Base-by-base conservation (phyloP, 1,140 invertebrate genomes). In the Megalopta genalis region DNA sequence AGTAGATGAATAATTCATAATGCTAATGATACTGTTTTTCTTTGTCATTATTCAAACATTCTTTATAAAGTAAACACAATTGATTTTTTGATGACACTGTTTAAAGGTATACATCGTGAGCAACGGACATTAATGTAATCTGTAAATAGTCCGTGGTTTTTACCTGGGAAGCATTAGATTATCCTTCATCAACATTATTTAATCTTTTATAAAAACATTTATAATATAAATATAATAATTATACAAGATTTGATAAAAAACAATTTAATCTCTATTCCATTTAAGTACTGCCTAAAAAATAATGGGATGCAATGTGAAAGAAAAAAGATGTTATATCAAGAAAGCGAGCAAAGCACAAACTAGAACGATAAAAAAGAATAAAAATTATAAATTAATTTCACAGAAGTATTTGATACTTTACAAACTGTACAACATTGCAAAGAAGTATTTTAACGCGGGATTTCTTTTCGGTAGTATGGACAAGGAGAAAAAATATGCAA, bases 371-470 rank as follows among this genome's bases (percentile, higher is more conserved):
- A 60, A 27, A 46, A 59, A n/a, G n/a, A n/a, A 66, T 27, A 16
- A 27, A 71, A 21, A 2, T 42, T 3, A 23, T 25, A 75, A 1
- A 7, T 75, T 72, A 68, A 83, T 68, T 60, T 54, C 49, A 59
- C 16, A 59, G 32, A 70, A 39, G 25, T 23, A 39, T 37, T 8
- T 8, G 54, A 25, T 73, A 70, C 37, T 80, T 68, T 54, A 76
- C 62, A 60, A 76, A 32, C 52, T 76, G n/a, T 37, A 39, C 64
- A 52, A 60, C 64, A 42, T 52, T 23, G 10, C 12, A 21, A 8
- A 1, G n/a, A 18, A 54, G 64, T 39, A 42, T 14, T 42, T 23
- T n/a, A 60, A 25, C 39, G 54, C 49, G 2, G 25, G 23, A 74
- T 67, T 32, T 32, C 32, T 73, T 12, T 37, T 10, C 5, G n/a